Conservation (phyloP, 2,113 vertebrate species). For the Trachemys scripta region DNA sequence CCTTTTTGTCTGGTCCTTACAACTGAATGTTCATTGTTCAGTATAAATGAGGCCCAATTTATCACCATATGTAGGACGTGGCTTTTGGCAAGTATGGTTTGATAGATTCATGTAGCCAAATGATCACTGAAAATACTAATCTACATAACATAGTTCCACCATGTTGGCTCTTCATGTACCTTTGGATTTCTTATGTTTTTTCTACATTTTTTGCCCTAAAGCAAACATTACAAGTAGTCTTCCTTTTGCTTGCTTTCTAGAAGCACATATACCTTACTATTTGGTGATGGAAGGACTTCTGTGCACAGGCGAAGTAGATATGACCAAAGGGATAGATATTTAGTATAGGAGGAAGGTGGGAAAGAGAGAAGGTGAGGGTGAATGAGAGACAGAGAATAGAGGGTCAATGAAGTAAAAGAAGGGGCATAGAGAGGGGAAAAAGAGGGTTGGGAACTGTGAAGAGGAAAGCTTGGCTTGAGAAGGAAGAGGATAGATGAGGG, state of each 20-base stretch:
- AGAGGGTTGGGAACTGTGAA: neutral
- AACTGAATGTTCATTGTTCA: neutral
- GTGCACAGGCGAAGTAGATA: neutral
- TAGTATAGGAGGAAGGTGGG: neutral
- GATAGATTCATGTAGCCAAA: too few relatives aligned
- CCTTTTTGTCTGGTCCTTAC: neutral
- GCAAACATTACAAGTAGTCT: neutral
- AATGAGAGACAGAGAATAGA: neutral
- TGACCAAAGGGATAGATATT: neutral
- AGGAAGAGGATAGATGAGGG: rapidly evolving
- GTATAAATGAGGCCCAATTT: neutral
- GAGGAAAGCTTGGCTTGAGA: neutral
- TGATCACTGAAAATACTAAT: too few relatives aligned
- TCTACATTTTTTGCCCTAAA: too few relatives aligned
- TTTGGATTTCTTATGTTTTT: too few relatives aligned
- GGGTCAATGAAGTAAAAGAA: neutral
- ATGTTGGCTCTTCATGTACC: too few relatives aligned
- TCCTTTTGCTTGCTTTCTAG: neutral
- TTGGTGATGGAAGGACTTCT: neutral
- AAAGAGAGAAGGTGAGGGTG: neutral
- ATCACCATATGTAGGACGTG: neutral
- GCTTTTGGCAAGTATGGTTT: neutral
- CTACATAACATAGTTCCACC: too few relatives aligned
- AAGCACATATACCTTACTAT: neutral
- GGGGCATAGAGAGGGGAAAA: neutral